These are phyloP conservation scores for Xanthorhoe spadicearia DNA, from an alignment of 2,888 invertebrate genomes.

Conservation along the genomic window DNA sequence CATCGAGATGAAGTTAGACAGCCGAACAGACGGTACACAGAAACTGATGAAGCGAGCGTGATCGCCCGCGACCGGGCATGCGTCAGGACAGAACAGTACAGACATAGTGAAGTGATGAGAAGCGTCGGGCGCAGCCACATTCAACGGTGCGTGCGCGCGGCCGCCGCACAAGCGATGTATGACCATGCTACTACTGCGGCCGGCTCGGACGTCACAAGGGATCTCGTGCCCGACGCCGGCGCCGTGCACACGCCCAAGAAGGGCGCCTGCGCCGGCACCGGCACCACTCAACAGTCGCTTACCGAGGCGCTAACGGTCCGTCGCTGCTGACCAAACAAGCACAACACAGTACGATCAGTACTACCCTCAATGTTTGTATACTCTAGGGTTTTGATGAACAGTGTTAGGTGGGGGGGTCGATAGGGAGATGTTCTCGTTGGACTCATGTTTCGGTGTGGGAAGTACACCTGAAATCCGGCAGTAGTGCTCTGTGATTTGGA, in stretches of 20 bases:
- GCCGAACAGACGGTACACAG: slow-evolving; percentile 82
- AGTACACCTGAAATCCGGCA: slow-evolving; percentile 49
- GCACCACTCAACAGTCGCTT: slow-evolving; percentile 75
- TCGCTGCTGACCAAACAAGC: slow-evolving; percentile 85
- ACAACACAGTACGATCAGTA: slow-evolving; percentile 83
- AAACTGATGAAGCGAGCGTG: slow-evolving; percentile 84
- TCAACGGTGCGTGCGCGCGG: slow-evolving; percentile 83
- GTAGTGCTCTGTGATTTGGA: slow-evolving; percentile 50
- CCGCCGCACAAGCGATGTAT: slow-evolving; percentile 83
- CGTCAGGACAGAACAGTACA: slow-evolving; percentile 83
- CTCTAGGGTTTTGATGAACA: slow-evolving; percentile 52
- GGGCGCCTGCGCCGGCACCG: slow-evolving; percentile 70
- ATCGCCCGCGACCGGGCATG: slow-evolving; percentile 83
- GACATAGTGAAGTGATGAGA: slow-evolving; percentile 84
- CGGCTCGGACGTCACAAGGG: slow-evolving; percentile 81
- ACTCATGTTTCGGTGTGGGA: slow-evolving; percentile 52
- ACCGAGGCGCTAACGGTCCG: slow-evolving; percentile 84
- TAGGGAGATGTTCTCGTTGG: slow-evolving; percentile 55
- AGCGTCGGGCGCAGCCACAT: slow-evolving; percentile 85
- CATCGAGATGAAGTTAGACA: slow-evolving; percentile 79
- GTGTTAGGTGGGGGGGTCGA: slow-evolving; percentile 58
- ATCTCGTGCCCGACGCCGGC: slow-evolving; percentile 67
- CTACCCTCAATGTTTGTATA: slow-evolving; percentile 75
- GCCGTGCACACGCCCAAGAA: slow-evolving; percentile 63
- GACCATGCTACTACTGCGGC: slow-evolving; percentile 84